phyloP scores from a whole-genome alignment of 2,888 invertebrate genomes.

The Cheilosia grossa region DNA sequence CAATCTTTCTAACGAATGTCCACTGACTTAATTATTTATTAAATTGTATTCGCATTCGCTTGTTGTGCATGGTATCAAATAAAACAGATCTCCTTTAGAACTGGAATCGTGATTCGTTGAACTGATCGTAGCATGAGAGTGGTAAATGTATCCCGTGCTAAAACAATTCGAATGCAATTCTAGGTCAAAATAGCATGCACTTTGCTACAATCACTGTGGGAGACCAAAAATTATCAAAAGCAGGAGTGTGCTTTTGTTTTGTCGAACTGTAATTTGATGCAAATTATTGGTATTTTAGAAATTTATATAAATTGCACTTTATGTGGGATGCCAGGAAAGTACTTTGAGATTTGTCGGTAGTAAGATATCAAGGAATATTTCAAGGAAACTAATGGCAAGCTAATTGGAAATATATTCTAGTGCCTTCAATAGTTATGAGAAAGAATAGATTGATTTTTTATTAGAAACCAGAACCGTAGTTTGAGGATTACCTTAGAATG shows the following conservation, averaged over 20 bases:
- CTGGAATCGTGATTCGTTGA: slow-evolving; percentile 60
- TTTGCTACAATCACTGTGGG: slow-evolving; percentile 14
- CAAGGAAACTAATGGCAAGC: too few species aligned
- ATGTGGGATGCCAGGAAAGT: too few species aligned
- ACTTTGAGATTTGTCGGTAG: too few species aligned
- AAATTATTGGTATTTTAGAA: not conserved
- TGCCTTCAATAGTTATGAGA: too few species aligned
- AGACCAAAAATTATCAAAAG: slow-evolving; percentile 2
- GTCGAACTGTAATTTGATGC: slow-evolving; percentile 1
- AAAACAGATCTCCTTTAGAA: slow-evolving; percentile 38
- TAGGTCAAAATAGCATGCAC: slow-evolving; percentile 55
- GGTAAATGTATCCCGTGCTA: slow-evolving; percentile 63
- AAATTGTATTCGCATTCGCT: slow-evolving; percentile 42
- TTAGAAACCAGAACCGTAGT: too few species aligned
- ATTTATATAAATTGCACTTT: too few species aligned
- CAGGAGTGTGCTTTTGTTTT: not conserved
- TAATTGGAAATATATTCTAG: too few species aligned
- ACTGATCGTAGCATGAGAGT: slow-evolving; percentile 49
- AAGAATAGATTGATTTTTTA: too few species aligned
- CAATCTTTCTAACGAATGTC: slow-evolving; percentile 55
- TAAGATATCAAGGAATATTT: too few species aligned
- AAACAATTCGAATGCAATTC: slow-evolving; percentile 57
- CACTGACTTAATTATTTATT: slow-evolving; percentile 64
- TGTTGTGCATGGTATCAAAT: slow-evolving; percentile 33
- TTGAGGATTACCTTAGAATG: too few species aligned